Base-by-base conservation (phyloP, 2,797 vertebrate species). In the Cottoperca gobio region DNA sequence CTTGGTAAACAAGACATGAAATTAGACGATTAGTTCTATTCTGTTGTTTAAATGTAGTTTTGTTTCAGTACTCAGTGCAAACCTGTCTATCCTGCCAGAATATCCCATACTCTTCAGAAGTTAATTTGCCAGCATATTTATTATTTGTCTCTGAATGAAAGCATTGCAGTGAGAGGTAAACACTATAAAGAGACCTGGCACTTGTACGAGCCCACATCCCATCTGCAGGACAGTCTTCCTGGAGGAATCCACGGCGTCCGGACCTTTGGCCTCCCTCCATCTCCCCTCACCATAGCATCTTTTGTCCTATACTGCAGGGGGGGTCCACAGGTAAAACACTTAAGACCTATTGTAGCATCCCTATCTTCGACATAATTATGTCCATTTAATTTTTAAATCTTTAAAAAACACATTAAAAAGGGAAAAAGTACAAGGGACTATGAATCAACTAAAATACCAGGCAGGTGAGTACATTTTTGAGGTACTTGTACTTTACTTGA, bases 211-310 rank as follows among this genome's bases (percentile, higher is more conserved):
- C 73, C 71, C 59, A 68, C 71, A 42, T 94, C 83, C 40, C 93
- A 94, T 63, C 93, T 92, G 60, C 90, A 26, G 49, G 96, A 92
- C 50, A 90, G 85, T 86, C 92, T 97, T 89, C 97, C 97, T 4
- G 97, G 97, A 76, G 97, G 97, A 48, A 97, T 90, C 97, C 97
- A 99, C 8, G 97, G 97, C 49, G 92, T 93, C 70, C 94, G 94
- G 39, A 92, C 91, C 92, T 95, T 97, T 28, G 95, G 89, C 72
- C 86, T 94, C 62, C 91, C 83, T 2, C 83, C 89, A 7, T 94
- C 93, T 53, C 84, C 89, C 89, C 93, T 96, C 79, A 78, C 73
- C 85, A 91, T 94, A 13, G 24, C 10, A 11, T 76, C 80, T 26
- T 58, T 79, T 2, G 62, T 73, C 54, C 26, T 59, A 5, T 55